Base-by-base conservation (phyloP, 2,797 vertebrate species). In the Rallus crepitans region DNA sequence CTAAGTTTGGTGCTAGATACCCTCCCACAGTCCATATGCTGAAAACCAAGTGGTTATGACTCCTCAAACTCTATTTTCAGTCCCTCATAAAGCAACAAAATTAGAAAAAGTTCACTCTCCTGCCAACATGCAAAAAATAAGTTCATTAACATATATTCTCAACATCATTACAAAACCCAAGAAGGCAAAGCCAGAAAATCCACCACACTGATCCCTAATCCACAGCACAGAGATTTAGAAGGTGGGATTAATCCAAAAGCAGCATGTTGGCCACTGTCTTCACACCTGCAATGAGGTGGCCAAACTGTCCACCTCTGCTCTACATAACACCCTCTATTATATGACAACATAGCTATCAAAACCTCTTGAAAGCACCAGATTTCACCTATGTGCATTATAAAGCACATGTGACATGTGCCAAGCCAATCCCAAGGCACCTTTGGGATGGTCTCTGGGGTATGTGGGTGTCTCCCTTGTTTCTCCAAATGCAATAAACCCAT, bases 1-100 rank as follows among this genome's bases (percentile, higher is more conserved):
- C 59, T 11, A 20, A 86, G 77, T 80, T 37, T 68, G 45, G 35
- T 86, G 85, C 85, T 81, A 47, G 47, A 82, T 84, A 12, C 11
- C 82, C 86, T 90, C 95, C 95, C 90, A 95, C 95, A 69, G 63
- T 2, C 93, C 96, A 55, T 95, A 78, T 96, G 96, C 28, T 87
- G 75, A 6, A 72, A 95, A 64, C 80, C 73, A 84, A 92, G 15
- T 56, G 79, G 35, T 71, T 93, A 68, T 45, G 68, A 91, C 85
- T 91, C 93, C 77, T 83, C 85, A 63, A 82, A 65, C 65, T 75
- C 78, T 82, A 35, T 35, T 71, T 82, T 72, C 70, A 59, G 28
- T 39, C 72, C 53, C 50, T 86, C 68, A 33, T 0, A 47, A 5
- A 65, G 77, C 65, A 78, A 35, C 72, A 65, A 40, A 91, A 89